A percentile compares a stretch with the other conserved stretches of the same genome.
Evolutionary conservation across 2,888 invertebrate species (phyloP).

Genomic region (Pterostichus niger): DNA sequence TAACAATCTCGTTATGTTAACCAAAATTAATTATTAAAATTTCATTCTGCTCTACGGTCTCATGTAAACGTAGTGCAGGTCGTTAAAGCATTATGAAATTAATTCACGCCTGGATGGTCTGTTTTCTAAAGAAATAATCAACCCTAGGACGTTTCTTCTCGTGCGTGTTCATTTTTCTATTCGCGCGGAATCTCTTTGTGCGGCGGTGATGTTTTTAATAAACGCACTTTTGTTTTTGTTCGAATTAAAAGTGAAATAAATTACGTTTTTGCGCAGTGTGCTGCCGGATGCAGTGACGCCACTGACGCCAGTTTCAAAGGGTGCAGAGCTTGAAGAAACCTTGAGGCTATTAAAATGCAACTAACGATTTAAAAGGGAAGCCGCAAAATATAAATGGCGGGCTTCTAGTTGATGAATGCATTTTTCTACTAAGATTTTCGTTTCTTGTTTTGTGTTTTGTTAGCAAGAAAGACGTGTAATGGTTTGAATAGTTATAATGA

Average conservation of each 20-base stretch:
- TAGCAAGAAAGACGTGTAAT: constrained; percentile 2
- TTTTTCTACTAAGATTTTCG: constrained; percentile 5
- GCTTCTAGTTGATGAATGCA: constrained; percentile 12
- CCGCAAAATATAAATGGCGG: constrained; percentile 10
- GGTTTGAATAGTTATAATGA: background rate
- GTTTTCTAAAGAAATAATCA: constrained; percentile 46
- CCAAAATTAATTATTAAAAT: constrained; percentile 55
- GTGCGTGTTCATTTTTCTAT: constrained; percentile 21
- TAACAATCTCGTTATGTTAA: constrained; percentile 23
- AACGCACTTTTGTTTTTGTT: constrained; percentile 36
- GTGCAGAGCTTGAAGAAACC: constrained; percentile 9
- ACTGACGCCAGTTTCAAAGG: constrained; percentile 14
- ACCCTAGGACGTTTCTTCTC: constrained; percentile 20
- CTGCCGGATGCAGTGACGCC: constrained; percentile 29
- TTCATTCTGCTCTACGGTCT: constrained; percentile 15
- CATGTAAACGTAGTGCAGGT: constrained; percentile 45
- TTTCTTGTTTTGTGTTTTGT: background rate
- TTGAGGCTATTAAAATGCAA: constrained; percentile 18
- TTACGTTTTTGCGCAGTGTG: constrained; percentile 27
- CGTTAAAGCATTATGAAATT: constrained; percentile 59
- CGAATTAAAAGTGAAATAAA: constrained; percentile 37
- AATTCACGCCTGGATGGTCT: constrained; percentile 48
- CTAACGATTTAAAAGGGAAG: constrained; percentile 10
- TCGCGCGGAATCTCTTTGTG: constrained; percentile 21
- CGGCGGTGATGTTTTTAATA: constrained; percentile 42